These are phyloP conservation scores for Lepeophtheirus salmonis DNA, from an alignment of 1,140 invertebrate genomes.

Conservation along the genomic window DNA sequence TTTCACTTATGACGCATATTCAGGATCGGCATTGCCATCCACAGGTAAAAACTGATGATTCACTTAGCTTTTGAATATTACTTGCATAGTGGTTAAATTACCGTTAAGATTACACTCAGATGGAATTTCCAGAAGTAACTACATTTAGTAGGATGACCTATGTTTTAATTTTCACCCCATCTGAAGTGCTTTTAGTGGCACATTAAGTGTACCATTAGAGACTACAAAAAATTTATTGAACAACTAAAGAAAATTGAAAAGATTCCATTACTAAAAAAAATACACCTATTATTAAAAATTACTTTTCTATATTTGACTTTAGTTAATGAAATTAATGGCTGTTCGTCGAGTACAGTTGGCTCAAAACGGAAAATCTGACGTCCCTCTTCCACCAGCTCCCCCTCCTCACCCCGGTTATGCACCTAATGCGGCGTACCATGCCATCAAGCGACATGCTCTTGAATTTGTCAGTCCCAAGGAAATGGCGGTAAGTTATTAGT, in stretches of 20 bases:
- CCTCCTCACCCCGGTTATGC: slow-evolving; percentile 39
- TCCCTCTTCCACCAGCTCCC: slow-evolving; percentile 30
- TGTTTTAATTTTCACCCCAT: no score
- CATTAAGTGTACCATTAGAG: no score
- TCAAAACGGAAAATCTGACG: slow-evolving; percentile 26
- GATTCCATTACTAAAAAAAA: slow-evolving; percentile 21
- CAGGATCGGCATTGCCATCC: slow-evolving; percentile 73
- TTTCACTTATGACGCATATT: slow-evolving; percentile 78
- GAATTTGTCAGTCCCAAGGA: slow-evolving; percentile 76
- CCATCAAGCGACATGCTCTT: slow-evolving; percentile 74
- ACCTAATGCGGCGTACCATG: slow-evolving; percentile 72
- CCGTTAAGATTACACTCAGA: no score
- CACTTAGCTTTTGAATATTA: no score
- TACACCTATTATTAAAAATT: slow-evolving; percentile 7
- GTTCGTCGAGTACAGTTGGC: slow-evolving; percentile 42
- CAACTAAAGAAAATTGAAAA: no score
- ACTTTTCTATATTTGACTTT: slow-evolving; percentile 18
- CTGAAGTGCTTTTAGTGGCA: no score
- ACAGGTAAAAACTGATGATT: slow-evolving; percentile 37
- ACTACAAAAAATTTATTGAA: no score
- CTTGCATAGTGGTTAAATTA: no score
- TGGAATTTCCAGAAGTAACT: no score
- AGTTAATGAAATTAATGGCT: slow-evolving; percentile 32
- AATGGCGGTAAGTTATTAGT: slow-evolving; percentile 46
- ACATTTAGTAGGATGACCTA: no score